Conservation (phyloP, 1,140 invertebrate genomes). For the Solen grandis region DNA sequence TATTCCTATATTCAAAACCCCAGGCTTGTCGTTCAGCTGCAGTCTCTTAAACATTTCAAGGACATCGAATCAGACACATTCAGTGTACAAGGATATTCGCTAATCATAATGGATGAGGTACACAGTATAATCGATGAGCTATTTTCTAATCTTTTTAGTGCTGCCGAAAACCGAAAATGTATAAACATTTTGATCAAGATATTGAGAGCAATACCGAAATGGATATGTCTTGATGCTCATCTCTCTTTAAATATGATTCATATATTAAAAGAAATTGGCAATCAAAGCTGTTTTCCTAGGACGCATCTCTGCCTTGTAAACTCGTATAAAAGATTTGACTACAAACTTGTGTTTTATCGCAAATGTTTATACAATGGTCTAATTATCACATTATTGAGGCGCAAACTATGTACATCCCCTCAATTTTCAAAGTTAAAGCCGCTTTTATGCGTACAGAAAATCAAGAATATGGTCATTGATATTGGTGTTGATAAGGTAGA, state of each 20-base stretch:
- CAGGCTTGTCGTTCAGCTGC: constrained; percentile 13
- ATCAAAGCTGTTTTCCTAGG: background rate
- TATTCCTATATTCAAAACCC: background rate
- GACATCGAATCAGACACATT: background rate
- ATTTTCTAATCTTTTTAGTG: background rate
- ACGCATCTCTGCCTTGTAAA: background rate
- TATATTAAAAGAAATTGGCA: constrained; percentile 3
- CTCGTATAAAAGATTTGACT: background rate
- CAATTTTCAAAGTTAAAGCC: constrained; percentile 9
- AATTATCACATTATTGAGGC: background rate
- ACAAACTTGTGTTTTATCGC: constrained; percentile 20
- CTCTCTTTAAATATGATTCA: background rate
- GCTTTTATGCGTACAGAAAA: background rate
- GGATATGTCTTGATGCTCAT: constrained; percentile 19
- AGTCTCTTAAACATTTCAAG: constrained; percentile 4
- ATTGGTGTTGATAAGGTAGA: background rate
- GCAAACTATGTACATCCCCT: background rate
- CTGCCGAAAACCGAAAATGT: background rate
- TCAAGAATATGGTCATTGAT: background rate
- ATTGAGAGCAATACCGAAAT: background rate
- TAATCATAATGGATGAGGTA: constrained; percentile 1
- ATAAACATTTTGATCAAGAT: background rate
- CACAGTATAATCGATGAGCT: constrained; percentile 10
- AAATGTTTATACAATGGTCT: constrained; percentile 9
- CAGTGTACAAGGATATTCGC: background rate